phyloP scores from a whole-genome alignment of 2,113 vertebrate species.

The Butastur rufipennis region DNA sequence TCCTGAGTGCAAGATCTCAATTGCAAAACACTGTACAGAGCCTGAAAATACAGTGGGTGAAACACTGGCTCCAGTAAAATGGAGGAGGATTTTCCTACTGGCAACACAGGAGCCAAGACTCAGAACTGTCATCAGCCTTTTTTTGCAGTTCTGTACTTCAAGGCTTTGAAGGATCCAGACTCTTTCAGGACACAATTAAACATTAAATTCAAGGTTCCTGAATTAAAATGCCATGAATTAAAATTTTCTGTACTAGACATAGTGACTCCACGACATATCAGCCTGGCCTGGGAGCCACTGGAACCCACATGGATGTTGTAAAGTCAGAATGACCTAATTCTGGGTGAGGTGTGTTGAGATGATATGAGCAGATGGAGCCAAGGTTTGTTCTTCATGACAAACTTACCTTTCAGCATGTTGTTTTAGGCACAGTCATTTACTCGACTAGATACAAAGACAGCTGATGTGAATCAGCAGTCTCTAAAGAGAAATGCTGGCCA shows the following conservation, averaged over 20 bases:
- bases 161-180: not conserved
- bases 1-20: not conserved
- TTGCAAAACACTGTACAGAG: not conserved
- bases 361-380: not conserved
- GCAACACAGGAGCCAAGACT: not conserved
- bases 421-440: not conserved
- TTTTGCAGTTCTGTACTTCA: not conserved
- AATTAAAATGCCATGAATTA: not conserved
- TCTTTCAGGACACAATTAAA: not conserved
- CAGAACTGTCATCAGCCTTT: not conserved
- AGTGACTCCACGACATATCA: not conserved
- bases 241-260: not conserved
- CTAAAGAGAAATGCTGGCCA: not conserved
- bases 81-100: not conserved
- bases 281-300: not conserved
- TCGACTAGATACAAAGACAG: not conserved
- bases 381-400: not conserved
- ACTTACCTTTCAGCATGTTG: slow-evolving; percentile 2
- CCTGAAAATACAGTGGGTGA: not conserved
- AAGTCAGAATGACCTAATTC: slow-evolving; percentile 2
- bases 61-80: not conserved
- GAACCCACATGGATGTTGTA: not conserved
- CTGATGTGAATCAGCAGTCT: not conserved
- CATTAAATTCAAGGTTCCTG: not conserved
- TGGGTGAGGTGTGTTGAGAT: not conserved